phyloP scores from a whole-genome alignment of 2,888 invertebrate species.

The Carpatolechia fugitivella region DNA sequence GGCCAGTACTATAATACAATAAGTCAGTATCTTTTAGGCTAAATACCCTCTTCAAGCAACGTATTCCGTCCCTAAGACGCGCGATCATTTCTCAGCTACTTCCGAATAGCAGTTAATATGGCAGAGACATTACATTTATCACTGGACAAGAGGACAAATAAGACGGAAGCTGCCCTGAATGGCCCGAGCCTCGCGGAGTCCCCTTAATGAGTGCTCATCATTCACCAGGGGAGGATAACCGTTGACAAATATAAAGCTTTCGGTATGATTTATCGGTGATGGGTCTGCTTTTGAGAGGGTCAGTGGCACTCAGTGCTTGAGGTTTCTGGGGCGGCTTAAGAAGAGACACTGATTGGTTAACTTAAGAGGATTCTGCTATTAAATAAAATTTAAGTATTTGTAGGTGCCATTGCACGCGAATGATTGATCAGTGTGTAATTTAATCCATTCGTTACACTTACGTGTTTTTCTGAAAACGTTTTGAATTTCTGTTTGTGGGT shows the following conservation, averaged over 20 bases:
- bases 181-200: slow-evolving; percentile 44
- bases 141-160: slow-evolving; percentile 59
- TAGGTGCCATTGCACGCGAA: no score
- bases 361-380: no score
- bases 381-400: no score
- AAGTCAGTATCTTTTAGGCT: no score
- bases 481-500: no score
- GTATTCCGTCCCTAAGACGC: no score
- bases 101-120: slow-evolving; percentile 22
- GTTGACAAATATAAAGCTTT: slow-evolving; percentile 67
- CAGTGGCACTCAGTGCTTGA: slow-evolving; percentile 5
- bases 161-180: slow-evolving; percentile 59
- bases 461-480: no score
- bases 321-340: slow-evolving; percentile 6
- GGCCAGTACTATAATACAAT: no score
- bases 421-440: no score
- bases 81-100: background rate
- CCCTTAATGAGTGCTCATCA: slow-evolving; percentile 62
- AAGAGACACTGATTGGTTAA: background rate
- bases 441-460: no score
- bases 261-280: slow-evolving; percentile 58
- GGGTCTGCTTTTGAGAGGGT: slow-evolving; percentile 24
- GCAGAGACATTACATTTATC: slow-evolving; percentile 58
- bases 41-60: no score
- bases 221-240: slow-evolving; percentile 57